These are phyloP conservation scores for Muscicapa comitata DNA, from an alignment of 2,797 vertebrate genomes.

Conservation along the genomic window DNA sequence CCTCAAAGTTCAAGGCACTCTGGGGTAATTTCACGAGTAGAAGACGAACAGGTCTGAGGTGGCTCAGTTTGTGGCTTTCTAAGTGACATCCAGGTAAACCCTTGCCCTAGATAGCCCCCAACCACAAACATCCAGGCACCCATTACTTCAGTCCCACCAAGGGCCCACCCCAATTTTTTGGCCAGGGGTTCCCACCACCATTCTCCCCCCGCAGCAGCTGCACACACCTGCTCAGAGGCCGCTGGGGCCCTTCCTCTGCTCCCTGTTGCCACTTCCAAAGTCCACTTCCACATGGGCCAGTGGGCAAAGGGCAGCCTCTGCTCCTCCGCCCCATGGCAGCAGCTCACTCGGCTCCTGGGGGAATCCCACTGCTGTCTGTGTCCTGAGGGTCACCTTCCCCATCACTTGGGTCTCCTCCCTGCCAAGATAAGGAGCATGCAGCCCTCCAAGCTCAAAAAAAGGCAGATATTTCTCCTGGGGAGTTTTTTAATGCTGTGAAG, in stretches of 20 bases:
- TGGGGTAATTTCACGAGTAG: not conserved
- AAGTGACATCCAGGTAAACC: not conserved
- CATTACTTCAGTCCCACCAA: not conserved
- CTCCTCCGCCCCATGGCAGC: accelerated
- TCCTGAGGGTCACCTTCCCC: not conserved
- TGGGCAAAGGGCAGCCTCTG: not conserved
- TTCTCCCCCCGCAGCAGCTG: accelerated
- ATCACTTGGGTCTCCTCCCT: not conserved
- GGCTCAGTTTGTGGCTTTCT: not conserved
- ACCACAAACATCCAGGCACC: not conserved
- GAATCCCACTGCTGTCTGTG: accelerated
- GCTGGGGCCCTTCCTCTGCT: not conserved
- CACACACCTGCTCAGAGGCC: constrained; percentile 42
- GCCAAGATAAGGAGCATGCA: accelerated
- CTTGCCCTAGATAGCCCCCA: not conserved
- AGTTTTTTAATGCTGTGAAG: not conserved
- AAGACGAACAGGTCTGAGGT: not conserved
- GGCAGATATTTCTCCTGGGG: not conserved
- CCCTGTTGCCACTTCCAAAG: not conserved
- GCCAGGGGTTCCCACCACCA: not conserved
- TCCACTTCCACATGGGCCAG: constrained; percentile 55
- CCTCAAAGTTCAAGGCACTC: not conserved
- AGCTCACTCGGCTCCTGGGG: accelerated
- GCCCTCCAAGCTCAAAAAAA: accelerated
- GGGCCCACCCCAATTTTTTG: accelerated